These are phyloP conservation scores for Cephus cinctus DNA, from an alignment of 1,140 invertebrate genomes.

Conservation along the genomic window DNA sequence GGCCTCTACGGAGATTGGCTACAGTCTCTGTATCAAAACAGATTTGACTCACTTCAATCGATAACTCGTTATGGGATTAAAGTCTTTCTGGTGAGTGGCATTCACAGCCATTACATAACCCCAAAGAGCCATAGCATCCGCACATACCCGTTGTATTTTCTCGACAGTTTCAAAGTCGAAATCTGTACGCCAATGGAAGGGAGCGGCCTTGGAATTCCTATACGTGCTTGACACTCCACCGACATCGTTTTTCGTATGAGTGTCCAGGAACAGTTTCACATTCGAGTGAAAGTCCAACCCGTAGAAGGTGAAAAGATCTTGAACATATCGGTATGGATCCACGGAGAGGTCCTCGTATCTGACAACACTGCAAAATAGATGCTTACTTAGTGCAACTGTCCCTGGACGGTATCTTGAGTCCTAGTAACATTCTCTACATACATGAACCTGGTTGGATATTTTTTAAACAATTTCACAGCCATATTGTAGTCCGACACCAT, in stretches of 20 bases:
- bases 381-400: background rate
- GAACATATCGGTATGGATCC: constrained; percentile 68
- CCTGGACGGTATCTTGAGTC: too few relatives aligned
- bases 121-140: constrained; percentile 76
- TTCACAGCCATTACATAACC: constrained; percentile 67
- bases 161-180: constrained; percentile 69
- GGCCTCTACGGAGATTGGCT: background rate
- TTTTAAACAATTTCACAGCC: constrained; percentile 65
- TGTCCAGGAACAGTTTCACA: constrained; percentile 73
- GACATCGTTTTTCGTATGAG: constrained; percentile 76
- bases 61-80: constrained; percentile 58
- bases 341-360: constrained; percentile 84
- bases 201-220: constrained; percentile 76
- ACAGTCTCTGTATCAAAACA: background rate
- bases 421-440: too few relatives aligned
- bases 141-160: constrained; percentile 65
- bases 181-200: constrained; percentile 81
- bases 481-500: constrained; percentile 79
- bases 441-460: constrained; percentile 74
- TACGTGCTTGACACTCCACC: constrained; percentile 83
- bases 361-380: constrained; percentile 62
- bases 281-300: constrained; percentile 69
- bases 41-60: constrained; percentile 32
- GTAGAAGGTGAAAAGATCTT: constrained; percentile 76
- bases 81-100: constrained; percentile 57